Conservation (phyloP, 2,113 vertebrate genomes). For the Macrotis lagotis region DNA sequence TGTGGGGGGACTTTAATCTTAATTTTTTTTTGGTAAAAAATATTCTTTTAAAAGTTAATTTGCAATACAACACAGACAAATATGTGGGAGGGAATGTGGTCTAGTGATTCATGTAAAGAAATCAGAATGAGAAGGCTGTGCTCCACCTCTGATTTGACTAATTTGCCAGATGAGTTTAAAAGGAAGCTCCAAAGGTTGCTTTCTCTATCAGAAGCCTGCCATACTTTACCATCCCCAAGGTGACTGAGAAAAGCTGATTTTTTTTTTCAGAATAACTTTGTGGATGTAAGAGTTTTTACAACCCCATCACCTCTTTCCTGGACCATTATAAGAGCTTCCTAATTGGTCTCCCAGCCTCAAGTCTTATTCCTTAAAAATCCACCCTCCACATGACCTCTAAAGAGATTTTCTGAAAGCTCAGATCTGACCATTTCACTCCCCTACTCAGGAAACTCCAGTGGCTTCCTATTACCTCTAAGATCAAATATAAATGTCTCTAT, state of each 20-base stretch:
- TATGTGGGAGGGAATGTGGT: slow-evolving; percentile 63
- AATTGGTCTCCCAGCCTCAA: not conserved
- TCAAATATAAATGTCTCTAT: not conserved
- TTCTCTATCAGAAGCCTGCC: not conserved
- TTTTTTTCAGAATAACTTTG: slow-evolving; percentile 36
- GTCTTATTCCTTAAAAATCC: not conserved
- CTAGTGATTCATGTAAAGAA: slow-evolving; percentile 50
- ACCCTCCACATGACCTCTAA: not conserved
- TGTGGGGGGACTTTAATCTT: slow-evolving; percentile 49
- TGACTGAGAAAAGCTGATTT: not conserved
- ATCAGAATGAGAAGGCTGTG: not conserved
- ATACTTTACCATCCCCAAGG: not conserved
- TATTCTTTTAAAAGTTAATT: slow-evolving; percentile 74
- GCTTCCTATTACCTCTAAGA: not conserved
- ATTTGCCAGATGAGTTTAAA: slow-evolving; percentile 40
- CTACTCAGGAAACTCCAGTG: not conserved
- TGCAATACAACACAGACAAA: slow-evolving; percentile 67
- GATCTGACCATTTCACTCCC: not conserved
- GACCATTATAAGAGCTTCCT: not conserved
- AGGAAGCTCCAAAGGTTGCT: not conserved
- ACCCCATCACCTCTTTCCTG: not conserved
- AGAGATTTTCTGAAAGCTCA: not conserved
- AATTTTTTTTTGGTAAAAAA: slow-evolving; percentile 70
- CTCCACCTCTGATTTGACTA: slow-evolving; percentile 57
- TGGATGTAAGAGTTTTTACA: not conserved